Conservation (phyloP, 2,113 vertebrate species). For the Tamias sibiricus region DNA sequence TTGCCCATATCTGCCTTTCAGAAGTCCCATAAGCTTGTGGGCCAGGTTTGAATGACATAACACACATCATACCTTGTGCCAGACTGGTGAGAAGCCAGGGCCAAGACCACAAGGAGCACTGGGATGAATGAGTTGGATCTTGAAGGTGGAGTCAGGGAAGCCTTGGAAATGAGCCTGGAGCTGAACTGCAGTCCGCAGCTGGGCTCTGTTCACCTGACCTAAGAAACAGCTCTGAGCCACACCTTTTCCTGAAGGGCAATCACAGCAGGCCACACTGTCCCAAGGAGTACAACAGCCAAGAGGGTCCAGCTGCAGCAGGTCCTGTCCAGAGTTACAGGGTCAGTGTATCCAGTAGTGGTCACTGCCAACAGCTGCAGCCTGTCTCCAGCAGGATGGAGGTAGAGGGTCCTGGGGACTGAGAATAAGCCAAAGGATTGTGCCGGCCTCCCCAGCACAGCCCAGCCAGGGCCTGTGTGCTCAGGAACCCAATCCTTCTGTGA, state of each 20-base stretch:
- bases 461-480: background rate
- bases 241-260: background rate
- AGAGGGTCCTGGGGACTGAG: background rate
- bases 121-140: background rate
- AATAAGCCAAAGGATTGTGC: background rate
- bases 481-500: background rate
- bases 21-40: too few species aligned
- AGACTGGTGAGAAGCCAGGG: background rate
- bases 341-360: background rate
- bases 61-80: background rate
- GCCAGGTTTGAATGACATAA: background rate
- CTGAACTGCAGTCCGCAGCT: background rate
- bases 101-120: background rate
- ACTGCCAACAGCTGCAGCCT: background rate
- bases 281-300: background rate
- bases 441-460: background rate
- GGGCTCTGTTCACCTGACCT: too few species aligned
- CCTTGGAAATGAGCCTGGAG: background rate
- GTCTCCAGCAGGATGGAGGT: background rate
- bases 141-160: background rate
- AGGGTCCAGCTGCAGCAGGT: background rate
- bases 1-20: background rate
- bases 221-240: background rate
- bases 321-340: background rate
- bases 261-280: background rate